Evolutionary conservation across 2,797 vertebrate species (phyloP), one percentile per base, ranked within the genome.

Genomic region (Bryconaethiops microstoma): DNA sequence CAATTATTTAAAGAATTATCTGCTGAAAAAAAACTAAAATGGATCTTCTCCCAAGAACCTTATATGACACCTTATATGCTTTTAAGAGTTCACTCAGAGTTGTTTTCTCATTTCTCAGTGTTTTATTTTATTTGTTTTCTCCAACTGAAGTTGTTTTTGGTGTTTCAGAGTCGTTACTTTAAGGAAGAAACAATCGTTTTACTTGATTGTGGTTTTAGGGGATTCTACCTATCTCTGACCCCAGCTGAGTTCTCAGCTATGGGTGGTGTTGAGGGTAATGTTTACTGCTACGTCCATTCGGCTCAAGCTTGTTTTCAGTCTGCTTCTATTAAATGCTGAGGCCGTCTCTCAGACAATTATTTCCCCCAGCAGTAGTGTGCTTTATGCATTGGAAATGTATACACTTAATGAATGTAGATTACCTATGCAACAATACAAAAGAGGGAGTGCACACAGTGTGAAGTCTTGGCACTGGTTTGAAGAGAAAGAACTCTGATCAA

Each of bases 281-380:
- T 54, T 6, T 54, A 48, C 35, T 70, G 45, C 48, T n/a, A 25
- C 12, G 25, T 23, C 10, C 69, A 19, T 71, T 71, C 25, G 25
- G 54, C 48, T 71, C 14, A 54, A 71, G 23, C 69, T 71, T 54
- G 69, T 16, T 23, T 54, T 54, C 23, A 35, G 7, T 54, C 23
- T 19, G 9, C 69, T 71, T 17, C 48, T 71, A 71, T 71, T 71
- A 71, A 71, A 70, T 21, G 16, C 23, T 35, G 70, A 72, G 1
- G 64, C 29, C 1, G 35, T 57, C 19, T 57, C 35, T 2, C 9
- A 70, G 13, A 52, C 45, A 2, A 25, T 71, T 71, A 21, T 57
- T 57, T 54, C 16, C 45, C 57, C 25, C 4, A 12, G 52, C 52
- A 29, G 17, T 23, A 71, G 16, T 21, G 8, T 29, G 35, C 29